Evolutionary conservation across 2,797 vertebrate genomes (phyloP), one percentile per base, ranked within the genome.

Genomic region (Cossypha caffra): DNA sequence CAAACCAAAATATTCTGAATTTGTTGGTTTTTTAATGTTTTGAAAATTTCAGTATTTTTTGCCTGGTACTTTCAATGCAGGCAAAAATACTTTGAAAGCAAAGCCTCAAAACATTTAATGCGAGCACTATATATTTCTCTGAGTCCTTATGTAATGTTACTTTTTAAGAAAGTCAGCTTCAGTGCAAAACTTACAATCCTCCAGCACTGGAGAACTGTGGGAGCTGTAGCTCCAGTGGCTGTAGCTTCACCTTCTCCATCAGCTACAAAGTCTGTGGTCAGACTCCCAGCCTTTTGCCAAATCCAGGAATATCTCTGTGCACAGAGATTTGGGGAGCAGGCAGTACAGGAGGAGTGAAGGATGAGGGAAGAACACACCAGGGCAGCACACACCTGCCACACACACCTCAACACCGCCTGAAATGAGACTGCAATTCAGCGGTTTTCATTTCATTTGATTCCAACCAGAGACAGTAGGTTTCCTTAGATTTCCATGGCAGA

Each of bases 201-300:
- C 13, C 50, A 62, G 33, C 43, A 25, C 0, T 21, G 45, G 33
- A 61, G 38, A 50, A 35, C 2, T 35, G 15, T 50, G 52, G 29
- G 16, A 78, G 25, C 61, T 52, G 50, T 23, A 63, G 25, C 42
- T 61, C 43, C 45, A 40, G 42, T 37, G 37, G 37, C 21, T 47
- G 16, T 16, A 5, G 4, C 26, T 45, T 51, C 68, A 43, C 33
- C 16, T 54, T 62, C 68, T 66, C 37, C 0, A 0, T 71, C 80
- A 69, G 35, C 45, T 33, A 33, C 37, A 26, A 51, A 45, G 26
- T 25, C 50, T 40, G 12, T 1, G 4, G 33, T 26, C n/a, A 78
- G 38, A 14, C 18, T 43, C 10, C 24, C 28, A 9, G 38, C 38
- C 38, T 15, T 40, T 40, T 40, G 40, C 29, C 43, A 61, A 55